Evolutionary conservation across 2,113 vertebrate species (phyloP), one percentile per base, ranked within the genome.

Genomic region (Calidris pugnax): DNA sequence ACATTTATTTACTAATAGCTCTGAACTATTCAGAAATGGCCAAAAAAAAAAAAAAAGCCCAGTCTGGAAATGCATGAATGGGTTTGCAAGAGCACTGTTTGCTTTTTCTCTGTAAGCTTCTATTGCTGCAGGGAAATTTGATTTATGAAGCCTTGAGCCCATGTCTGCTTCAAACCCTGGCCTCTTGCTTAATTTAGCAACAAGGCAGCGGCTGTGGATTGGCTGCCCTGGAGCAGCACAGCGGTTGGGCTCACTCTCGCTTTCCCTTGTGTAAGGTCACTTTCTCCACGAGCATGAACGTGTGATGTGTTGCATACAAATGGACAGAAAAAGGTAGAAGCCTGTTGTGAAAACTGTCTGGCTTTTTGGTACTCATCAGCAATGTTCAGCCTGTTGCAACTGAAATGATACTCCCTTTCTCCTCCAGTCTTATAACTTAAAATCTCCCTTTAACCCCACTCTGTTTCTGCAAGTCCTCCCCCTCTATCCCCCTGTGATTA

Each of bases 161-260:
- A 75, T 24, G 85, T 86, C 94, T 96, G 95, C 95, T 90, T 95
- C 92, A 91, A 80, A 94, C 78, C 30, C 77, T 80, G 94, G 79
- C 92, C 84, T 90, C 92, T 89, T 95, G 93, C 96, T 97, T 96
- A 97, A 96, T 97, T 96, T 97, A 97, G 95, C 96, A 97, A 66
- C 83, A 74, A 73, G 76, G 67, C 83, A 88, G 28, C 0, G 6
- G 76, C 92, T 90, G 80, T 92, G 90, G 95, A 93, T 97, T 97
- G 96, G 96, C 94, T 92, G 80, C 82, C 77, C 76, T 37, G 62
- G 43, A 96, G 83, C 87, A 85, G 77, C 89, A 16, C 89, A 51
- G 91, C 32, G 57, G 92, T 89, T 94, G 95, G 85, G 76, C 96
- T 89, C 43, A n/a, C 85, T 93, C 88, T 82, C 4, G 2, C 89